These are phyloP conservation scores for Noctilio leporinus DNA, from an alignment of 2,113 vertebrate genomes.

Conservation along the genomic window DNA sequence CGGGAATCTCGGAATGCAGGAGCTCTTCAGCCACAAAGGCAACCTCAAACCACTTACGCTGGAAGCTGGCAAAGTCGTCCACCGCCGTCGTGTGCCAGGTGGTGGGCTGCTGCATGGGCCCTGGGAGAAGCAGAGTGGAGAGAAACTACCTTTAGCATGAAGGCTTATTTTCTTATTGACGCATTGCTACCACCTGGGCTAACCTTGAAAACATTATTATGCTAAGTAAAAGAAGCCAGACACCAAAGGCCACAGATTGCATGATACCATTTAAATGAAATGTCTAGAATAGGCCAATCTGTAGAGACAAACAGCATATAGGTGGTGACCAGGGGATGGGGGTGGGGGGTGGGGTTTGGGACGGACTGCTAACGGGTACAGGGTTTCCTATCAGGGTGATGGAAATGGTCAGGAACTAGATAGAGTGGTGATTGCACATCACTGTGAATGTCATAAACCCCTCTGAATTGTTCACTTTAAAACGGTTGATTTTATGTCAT, in stretches of 20 bases:
- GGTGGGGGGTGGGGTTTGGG: not conserved
- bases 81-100: slow-evolving; percentile 86
- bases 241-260: not conserved
- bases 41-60: slow-evolving; percentile 98
- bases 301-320: not conserved
- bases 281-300: not conserved
- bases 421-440: not conserved
- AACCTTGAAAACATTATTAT: not conserved
- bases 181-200: not conserved
- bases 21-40: slow-evolving; percentile 93
- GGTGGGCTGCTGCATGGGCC: slow-evolving; percentile 77
- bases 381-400: not conserved
- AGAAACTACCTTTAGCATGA: not conserved
- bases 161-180: not conserved
- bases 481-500: not conserved
- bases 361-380: not conserved
- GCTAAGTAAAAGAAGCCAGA: not conserved
- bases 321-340: not conserved
- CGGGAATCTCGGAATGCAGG: slow-evolving; percentile 90
- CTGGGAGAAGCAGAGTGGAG: slow-evolving; percentile 57
- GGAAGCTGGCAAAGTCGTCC: slow-evolving; percentile 94
- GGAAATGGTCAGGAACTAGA: not conserved
- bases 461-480: not conserved
- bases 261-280: not conserved
- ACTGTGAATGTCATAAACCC: not conserved